These are phyloP conservation scores for Botia almorhae DNA, from an alignment of 2,797 vertebrate species.

Conservation along the genomic window DNA sequence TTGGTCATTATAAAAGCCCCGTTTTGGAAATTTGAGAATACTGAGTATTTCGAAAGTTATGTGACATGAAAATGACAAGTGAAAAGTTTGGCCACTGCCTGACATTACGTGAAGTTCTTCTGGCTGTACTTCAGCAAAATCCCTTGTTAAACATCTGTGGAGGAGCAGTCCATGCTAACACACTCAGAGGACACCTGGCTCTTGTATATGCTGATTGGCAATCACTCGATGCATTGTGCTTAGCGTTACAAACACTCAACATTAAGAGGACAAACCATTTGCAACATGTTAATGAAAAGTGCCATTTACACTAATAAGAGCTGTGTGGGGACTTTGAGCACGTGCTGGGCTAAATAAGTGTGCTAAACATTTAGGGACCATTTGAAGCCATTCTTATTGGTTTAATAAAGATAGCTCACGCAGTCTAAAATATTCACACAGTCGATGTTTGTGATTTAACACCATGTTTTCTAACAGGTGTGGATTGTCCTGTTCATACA, in stretches of 20 bases:
- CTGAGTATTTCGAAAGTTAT: neutral
- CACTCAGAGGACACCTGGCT: slow-evolving; percentile 53
- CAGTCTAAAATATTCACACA: neutral
- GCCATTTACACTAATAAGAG: slow-evolving; percentile 51
- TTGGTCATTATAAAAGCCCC: neutral
- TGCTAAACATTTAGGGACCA: slow-evolving; percentile 8
- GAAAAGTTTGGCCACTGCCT: slow-evolving; percentile 27
- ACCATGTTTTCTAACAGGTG: neutral
- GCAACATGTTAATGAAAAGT: slow-evolving; percentile 56
- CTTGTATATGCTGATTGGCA: slow-evolving; percentile 55
- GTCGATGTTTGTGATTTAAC: neutral
- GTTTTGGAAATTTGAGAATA: neutral
- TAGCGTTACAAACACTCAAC: slow-evolving; percentile 47
- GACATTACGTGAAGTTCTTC: neutral
- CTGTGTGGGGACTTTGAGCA: slow-evolving; percentile 35
- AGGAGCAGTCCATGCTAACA: slow-evolving; percentile 46
- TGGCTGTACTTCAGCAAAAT: slow-evolving; percentile 2
- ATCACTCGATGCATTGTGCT: slow-evolving; percentile 50
- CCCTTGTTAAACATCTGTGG: slow-evolving; percentile 70
- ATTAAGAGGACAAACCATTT: slow-evolving; percentile 53
- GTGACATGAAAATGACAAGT: slow-evolving; percentile 4
- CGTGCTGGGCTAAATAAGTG: neutral
- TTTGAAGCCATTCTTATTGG: slow-evolving; percentile 1
- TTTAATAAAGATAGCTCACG: neutral
- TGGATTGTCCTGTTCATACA: neutral